phyloP scores from a whole-genome alignment of 2,113 vertebrate species.

The Tenrec ecaudatus region DNA sequence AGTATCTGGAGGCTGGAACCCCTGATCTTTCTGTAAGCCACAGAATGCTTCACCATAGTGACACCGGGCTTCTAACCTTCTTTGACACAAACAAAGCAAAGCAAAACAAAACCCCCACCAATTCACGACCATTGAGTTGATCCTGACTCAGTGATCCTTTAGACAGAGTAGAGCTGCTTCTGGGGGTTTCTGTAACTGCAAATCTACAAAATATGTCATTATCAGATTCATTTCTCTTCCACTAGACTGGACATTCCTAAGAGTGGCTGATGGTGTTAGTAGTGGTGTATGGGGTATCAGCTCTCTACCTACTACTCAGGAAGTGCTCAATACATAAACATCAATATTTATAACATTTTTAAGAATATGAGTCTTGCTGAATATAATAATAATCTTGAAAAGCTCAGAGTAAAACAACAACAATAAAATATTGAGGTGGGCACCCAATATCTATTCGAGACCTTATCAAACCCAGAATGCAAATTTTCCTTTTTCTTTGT shows the following conservation, averaged over 20 bases:
- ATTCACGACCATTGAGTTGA: too few species aligned
- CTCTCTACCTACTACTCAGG: not conserved
- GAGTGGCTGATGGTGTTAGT: not conserved
- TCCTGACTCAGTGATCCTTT: too few species aligned
- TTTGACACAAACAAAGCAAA: too few species aligned
- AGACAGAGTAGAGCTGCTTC: too few species aligned
- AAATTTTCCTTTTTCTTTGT: slow-evolving; percentile 33
- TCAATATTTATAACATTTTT: not conserved
- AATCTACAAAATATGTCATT: not conserved
- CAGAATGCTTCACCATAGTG: too few species aligned
- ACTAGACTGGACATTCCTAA: not conserved
- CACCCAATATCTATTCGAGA: not conserved
- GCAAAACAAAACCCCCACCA: too few species aligned
- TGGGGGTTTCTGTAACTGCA: too few species aligned
- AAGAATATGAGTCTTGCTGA: slow-evolving; percentile 26
- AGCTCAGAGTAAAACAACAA: not conserved
- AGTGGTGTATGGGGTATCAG: not conserved
- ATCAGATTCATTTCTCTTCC: not conserved
- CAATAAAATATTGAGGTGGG: not conserved
- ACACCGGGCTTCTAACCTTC: too few species aligned
- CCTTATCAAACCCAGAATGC: not conserved
- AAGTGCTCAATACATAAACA: not conserved
- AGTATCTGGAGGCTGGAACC: too few species aligned
- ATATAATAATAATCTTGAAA: not conserved
- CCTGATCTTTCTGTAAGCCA: too few species aligned